Evolutionary conservation across 2,888 invertebrate species (phyloP), one percentile per base, ranked within the genome.

Genomic region (Melipona beecheii): DNA sequence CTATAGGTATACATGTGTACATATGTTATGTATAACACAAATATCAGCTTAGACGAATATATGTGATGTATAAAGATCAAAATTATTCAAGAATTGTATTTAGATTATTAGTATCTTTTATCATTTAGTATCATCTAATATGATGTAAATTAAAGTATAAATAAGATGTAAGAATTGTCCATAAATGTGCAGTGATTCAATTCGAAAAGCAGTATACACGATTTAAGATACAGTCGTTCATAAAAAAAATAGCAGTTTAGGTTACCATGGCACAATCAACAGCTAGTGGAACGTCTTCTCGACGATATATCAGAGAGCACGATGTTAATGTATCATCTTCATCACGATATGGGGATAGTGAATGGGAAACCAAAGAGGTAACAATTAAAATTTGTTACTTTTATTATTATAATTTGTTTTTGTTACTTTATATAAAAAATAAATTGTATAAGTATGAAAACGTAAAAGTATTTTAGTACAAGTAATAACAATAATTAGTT

Each of bases 361-460:
- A 97, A 93, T 97, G 97, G 97, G 97, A 97, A 94, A 97, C 97
- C 69, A 97, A 97, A 94, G 97, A 97, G 95, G 97, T 97, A 92
- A 90, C 71, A 75, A n/a, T 69, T 70, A 69, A 50, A 36, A 50
- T 24, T 75, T 60, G 17, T 69, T 77, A 73, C 24, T 64, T 77
- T 72, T 74, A 52, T 0, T 56, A 60, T 50, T 27, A 36, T 17
- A 71, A n/a, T 56, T 69, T 68, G 15, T 65, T 54, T 24, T 15
- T 75, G 21, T 62, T 75, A 50, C 21, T 64, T 31, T 21, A 15
- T 2, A 24, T 60, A 24, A 60, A 60, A 17, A 60, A 24, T 17
- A 60, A 60, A 24, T 60, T 60, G 9, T 58, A 17, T 19, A 49
- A 4, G 21, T 52, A 43, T 43, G 21, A 36, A 72, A 27, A 27